Evolutionary conservation across 2,888 invertebrate genomes (phyloP).

Genomic region (Pyrrhosoma nymphula): DNA sequence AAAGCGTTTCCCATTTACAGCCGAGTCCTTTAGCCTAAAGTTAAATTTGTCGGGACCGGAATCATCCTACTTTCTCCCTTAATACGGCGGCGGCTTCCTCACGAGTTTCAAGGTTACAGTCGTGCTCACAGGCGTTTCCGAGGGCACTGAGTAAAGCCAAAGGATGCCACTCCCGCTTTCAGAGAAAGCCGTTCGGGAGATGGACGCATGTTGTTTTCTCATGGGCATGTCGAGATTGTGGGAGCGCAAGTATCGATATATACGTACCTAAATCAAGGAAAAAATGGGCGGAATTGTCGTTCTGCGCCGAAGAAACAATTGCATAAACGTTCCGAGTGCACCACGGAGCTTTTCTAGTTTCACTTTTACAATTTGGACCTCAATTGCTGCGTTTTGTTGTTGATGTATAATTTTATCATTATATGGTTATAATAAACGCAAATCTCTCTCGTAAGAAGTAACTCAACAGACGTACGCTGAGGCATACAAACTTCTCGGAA

Average conservation of each 20-base stretch:
- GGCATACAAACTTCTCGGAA: too few species aligned
- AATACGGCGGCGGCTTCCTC: not conserved
- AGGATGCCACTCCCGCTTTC: not conserved
- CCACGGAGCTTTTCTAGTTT: too few species aligned
- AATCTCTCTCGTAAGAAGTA: too few species aligned
- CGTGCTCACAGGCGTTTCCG: not conserved
- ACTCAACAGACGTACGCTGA: too few species aligned
- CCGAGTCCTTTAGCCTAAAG: constrained; percentile 24
- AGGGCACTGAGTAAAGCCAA: not conserved
- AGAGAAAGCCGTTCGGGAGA: not conserved
- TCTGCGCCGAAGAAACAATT: too few species aligned
- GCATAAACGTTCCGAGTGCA: too few species aligned
- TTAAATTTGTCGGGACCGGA: constrained; percentile 26
- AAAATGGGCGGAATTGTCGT: too few species aligned
- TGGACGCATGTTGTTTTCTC: not conserved
- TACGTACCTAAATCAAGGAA: not conserved
- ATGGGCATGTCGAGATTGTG: not conserved
- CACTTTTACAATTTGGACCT: too few species aligned
- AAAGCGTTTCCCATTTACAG: constrained; percentile 14
- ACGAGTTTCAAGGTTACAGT: constrained; percentile 32
- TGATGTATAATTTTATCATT: too few species aligned
- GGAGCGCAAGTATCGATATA: not conserved
- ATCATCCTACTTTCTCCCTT: constrained; percentile 40
- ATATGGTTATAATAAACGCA: too few species aligned
- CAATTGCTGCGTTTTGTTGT: too few species aligned